Conservation (phyloP, 2,113 vertebrate species). For the Corythoichthys intestinalis region DNA sequence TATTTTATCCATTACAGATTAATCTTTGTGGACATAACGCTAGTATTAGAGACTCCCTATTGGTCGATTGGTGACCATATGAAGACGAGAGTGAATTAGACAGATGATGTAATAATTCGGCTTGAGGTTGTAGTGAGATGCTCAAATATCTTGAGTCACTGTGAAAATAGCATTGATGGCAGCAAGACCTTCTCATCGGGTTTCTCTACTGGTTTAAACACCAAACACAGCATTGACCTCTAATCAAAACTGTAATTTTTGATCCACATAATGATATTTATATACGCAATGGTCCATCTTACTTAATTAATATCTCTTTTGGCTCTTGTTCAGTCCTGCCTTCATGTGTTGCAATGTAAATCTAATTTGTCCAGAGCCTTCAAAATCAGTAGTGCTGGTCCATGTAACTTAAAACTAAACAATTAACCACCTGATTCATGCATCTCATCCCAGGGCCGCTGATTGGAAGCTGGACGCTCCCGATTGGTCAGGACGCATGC, state of each 20-base stretch:
- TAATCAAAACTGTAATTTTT: too few relatives aligned
- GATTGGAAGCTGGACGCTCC: conserved; percentile 97
- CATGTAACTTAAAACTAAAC: background rate
- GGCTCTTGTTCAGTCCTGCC: background rate
- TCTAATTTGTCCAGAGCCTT: background rate
- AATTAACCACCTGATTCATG: background rate
- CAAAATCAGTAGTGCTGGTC: background rate
- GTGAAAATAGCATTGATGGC: too few relatives aligned
- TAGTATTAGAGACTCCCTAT: conserved; percentile 23
- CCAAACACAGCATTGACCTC: too few relatives aligned
- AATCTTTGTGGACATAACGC: conserved; percentile 20
- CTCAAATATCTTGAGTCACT: conserved; percentile 25
- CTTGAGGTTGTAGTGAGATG: conserved; percentile 27
- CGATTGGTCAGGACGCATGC: conserved; percentile 92
- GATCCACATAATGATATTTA: too few relatives aligned
- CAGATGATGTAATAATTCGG: conserved; percentile 44
- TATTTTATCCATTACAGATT: conserved; percentile 6
- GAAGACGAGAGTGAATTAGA: conserved; percentile 33
- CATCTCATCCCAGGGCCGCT: conserved; percentile 79
- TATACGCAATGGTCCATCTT: too few relatives aligned
- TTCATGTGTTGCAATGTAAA: background rate
- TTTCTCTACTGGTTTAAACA: too few relatives aligned
- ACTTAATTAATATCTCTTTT: too few relatives aligned
- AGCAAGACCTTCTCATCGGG: too few relatives aligned
- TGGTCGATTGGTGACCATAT: conserved; percentile 45